These are phyloP conservation scores for Mastigias papua DNA, from an alignment of 30 jellyfish, hydroid and myxozoan species.

Conservation along the genomic window DNA sequence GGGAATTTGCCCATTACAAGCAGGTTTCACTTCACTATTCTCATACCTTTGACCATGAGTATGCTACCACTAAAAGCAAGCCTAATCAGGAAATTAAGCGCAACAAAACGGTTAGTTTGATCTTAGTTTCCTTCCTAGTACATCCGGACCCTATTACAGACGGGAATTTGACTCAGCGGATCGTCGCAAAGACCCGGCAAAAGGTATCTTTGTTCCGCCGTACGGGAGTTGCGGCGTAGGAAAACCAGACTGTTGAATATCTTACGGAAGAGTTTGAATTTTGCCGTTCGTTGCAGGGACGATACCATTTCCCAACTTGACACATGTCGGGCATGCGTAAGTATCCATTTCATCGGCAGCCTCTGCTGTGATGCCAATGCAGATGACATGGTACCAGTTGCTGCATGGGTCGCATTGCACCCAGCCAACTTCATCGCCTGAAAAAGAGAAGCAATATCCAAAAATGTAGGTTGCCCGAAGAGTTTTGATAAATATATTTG, in stretches of 20 bases:
- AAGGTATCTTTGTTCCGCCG: neutral
- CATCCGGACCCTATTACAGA: no score
- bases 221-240: neutral
- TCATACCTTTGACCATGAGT: neutral
- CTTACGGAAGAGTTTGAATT: neutral
- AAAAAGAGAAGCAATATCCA: neutral
- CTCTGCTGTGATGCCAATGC: slow-evolving; percentile 97
- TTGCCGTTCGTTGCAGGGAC: neutral
- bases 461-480: neutral
- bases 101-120: neutral
- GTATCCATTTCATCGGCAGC: slow-evolving; percentile 96
- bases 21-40: neutral
- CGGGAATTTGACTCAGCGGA: neutral
- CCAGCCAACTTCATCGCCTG: slow-evolving; percentile 99
- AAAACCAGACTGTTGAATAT: neutral
- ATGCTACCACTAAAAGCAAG: neutral
- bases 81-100: neutral
- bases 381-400: slow-evolving; percentile 94
- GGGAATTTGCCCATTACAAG: neutral
- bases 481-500: no score
- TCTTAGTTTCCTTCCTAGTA: neutral
- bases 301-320: neutral
- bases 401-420: slow-evolving; percentile 97
- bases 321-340: slow-evolving; percentile 86
- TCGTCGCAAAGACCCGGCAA: neutral